Conservation (phyloP, 2,797 vertebrate species). For the Acestrorhynchus altus region DNA sequence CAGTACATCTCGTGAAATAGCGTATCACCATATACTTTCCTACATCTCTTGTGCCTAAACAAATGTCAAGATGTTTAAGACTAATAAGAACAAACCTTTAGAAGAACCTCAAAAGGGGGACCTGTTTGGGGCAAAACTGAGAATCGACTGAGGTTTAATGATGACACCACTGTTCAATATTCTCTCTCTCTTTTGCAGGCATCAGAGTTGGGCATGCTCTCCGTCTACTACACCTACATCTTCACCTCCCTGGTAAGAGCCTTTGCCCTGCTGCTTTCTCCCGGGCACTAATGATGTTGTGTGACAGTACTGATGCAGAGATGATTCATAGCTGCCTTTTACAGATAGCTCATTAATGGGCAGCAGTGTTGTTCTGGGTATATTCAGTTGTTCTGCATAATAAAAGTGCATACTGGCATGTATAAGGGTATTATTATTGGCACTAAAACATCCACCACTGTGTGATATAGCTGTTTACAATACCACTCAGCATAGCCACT, state of each 20-base stretch:
- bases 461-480: constrained; percentile 1
- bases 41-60: too few relatives aligned
- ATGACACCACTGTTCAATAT: constrained; percentile 27
- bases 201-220: constrained; percentile 96
- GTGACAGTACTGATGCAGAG: constrained; percentile 66
- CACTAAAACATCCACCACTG: not conserved
- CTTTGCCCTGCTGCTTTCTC: constrained; percentile 63
- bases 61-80: too few relatives aligned
- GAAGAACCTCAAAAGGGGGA: too few relatives aligned
- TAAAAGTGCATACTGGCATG: not conserved
- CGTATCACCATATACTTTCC: too few relatives aligned
- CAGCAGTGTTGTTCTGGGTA: not conserved
- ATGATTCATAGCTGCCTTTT: constrained; percentile 71
- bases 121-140: too few relatives aligned
- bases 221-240: constrained; percentile 98
- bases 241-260: constrained; percentile 97
- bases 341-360: constrained; percentile 71
- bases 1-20: too few relatives aligned
- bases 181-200: constrained; percentile 74
- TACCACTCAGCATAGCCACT: not conserved
- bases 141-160: not conserved
- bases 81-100: too few relatives aligned
- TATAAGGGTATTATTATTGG: constrained; percentile 1
- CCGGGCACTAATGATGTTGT: constrained; percentile 74
- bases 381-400: not conserved